Base-by-base conservation (phyloP, 2,113 vertebrate species). In the Eulemur macaco region DNA sequence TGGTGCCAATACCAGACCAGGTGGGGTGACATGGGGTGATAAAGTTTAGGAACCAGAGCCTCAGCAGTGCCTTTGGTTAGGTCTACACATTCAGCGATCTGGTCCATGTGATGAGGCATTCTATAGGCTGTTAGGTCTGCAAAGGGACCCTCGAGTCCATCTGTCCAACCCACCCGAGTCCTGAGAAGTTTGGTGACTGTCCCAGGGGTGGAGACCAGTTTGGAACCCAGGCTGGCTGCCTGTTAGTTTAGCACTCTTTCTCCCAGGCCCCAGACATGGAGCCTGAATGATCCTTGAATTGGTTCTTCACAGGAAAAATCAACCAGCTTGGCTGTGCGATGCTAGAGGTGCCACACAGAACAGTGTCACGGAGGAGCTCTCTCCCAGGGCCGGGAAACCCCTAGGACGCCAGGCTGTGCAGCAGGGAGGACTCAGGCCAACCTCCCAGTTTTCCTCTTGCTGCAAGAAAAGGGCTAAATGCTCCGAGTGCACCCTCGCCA, bases 301-400 rank as follows among this genome's bases (percentile, higher is more conserved):
- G 42, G 50, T 89, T 83, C 56, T 68, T 94, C 29, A 42, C 56
- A 50, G 74, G 27, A 0, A 56, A 60, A 85, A 76, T 1, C 52
- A 58, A 8, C 8, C 29, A 64, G 18, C 12, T 66, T 8, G 12
- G 7, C 1, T 39, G 15, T 54, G 45, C 81, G 23, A 5, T 0
- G 8, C 25, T 2, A 20, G 8, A 5, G 1, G 23, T 31, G 4
- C 14, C 34, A n/a, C 64, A n/a, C 0, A n/a, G 63, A 56, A 25
- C 1, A 2, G 3, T 7, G 15, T 29, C 45, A 39, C 6, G 34
- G 52, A 29, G 34, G 13, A 14, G n/a, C 25, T 64, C 54, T 58
- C 7, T 89, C 31, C 63, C 45, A 13, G 27, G 73, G 42, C 3
- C 60, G 74, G 45, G 47, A 29, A 71, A 63, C 58, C 39, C 21